These are phyloP conservation scores for Drosophila ananassae DNA, from an alignment of 1,140 invertebrate genomes.

Conservation along the genomic window DNA sequence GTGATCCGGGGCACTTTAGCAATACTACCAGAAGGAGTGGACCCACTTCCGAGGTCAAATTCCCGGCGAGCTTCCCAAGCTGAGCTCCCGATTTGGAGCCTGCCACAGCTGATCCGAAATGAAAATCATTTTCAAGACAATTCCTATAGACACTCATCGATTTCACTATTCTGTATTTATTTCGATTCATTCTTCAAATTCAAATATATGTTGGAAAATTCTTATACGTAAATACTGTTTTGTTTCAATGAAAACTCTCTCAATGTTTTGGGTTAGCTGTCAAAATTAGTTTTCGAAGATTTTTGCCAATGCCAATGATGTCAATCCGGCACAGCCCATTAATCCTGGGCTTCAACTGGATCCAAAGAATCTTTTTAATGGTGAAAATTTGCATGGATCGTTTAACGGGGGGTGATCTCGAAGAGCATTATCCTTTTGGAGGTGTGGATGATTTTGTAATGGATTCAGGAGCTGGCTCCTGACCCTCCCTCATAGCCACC, in stretches of 20 bases:
- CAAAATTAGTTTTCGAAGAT: conserved; percentile 23
- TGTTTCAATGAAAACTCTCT: conserved; percentile 6
- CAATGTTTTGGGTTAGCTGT: conserved; percentile 28
- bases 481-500: background rate
- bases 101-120: conserved; percentile 85
- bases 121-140: conserved; percentile 2
- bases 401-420: background rate
- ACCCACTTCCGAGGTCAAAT: conserved; percentile 88
- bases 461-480: background rate
- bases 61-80: conserved; percentile 87
- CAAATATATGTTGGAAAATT: conserved; percentile 16
- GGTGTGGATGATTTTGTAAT: conserved; percentile 1
- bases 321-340: background rate
- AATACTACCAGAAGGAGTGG: conserved; percentile 90
- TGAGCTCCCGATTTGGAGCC: conserved; percentile 87
- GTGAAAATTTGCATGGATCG: background rate
- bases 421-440: background rate
- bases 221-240: background rate
- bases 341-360: background rate
- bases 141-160: background rate
- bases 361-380: background rate
- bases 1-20: conserved; percentile 89
- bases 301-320: background rate
- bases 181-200: conserved; percentile 1
- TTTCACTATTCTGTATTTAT: conserved; percentile 17